Conservation (phyloP, 1,140 invertebrate genomes). For the Diploscapter pachys region DNA sequence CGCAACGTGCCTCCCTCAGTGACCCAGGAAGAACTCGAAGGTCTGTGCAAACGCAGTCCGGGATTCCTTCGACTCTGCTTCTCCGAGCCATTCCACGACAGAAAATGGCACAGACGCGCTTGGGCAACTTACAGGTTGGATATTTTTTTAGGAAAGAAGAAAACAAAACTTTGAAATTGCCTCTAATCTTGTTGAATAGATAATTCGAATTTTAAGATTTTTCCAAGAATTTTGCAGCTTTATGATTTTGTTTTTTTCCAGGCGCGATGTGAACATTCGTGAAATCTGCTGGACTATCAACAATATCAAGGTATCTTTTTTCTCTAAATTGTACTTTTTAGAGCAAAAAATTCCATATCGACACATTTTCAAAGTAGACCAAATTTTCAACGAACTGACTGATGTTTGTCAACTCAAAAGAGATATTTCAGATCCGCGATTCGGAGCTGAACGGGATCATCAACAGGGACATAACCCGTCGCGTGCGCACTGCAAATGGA, state of each 20-base stretch:
- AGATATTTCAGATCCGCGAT: slow-evolving; percentile 71
- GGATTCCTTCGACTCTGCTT: slow-evolving; percentile 93
- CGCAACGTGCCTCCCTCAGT: slow-evolving; percentile 90
- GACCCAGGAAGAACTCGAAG: slow-evolving; percentile 92
- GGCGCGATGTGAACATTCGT: slow-evolving; percentile 93
- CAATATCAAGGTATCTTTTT: slow-evolving; percentile 77
- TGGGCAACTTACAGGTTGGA: slow-evolving; percentile 85
- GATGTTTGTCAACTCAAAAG: neutral
- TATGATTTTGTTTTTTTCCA: too few relatives aligned
- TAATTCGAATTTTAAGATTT: too few relatives aligned
- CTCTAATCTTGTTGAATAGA: too few relatives aligned
- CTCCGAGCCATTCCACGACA: slow-evolving; percentile 90
- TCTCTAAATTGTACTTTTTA: neutral
- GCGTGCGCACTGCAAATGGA: slow-evolving; percentile 86
- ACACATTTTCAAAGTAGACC: neutral
- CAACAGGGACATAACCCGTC: slow-evolving; percentile 83
- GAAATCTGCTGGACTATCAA: slow-evolving; percentile 99
- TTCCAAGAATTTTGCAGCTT: too few relatives aligned
- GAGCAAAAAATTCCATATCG: too few relatives aligned
- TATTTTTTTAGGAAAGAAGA: too few relatives aligned
- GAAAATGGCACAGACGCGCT: slow-evolving; percentile 87
- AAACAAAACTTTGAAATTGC: too few relatives aligned
- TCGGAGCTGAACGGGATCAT: slow-evolving; percentile 89
- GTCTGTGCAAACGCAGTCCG: slow-evolving; percentile 87
- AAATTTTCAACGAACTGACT: too few relatives aligned